Evolutionary conservation across 2,888 invertebrate species (phyloP), one percentile per base, ranked within the genome.

Genomic region (Eilema caniola): DNA sequence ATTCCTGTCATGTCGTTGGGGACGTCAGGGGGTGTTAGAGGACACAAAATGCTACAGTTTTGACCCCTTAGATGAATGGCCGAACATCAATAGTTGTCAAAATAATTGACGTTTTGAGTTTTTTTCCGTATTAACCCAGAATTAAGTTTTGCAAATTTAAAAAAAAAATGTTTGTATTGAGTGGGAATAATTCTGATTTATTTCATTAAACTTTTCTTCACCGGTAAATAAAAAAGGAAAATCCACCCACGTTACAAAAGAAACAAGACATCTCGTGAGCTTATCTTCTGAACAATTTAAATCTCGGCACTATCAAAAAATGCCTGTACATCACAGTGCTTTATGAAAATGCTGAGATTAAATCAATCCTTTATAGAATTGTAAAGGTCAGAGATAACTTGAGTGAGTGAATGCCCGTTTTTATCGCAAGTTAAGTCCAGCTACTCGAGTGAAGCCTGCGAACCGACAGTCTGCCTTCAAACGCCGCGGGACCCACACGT

Each of bases 401-500:
- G 62, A 20, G 61, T 72, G 31, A 80, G 83, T 80, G 81, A 79
- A 68, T 73, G 75, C 74, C 77, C 68, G 57, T 71, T 78, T 81
- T 79, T 78, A 81, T 79, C 77, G 74, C 72, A 83, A 83, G 74
- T 83, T 77, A 76, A 78, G 69, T 77, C 76, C 80, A 81, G 72
- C 75, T 70, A 76, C 73, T 75, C 79, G 76, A 76, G 66, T 72
- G 70, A 70, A 77, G 74, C 75, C 74, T 74, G 69, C 73, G 67
- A 53, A 11, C 24, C 57, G 60, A 66, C 92, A 92, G 92, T 92
- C 86, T 83, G 81, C 74, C 72, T 77, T 75, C 62, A 76, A 63
- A 70, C 79, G 66, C 78, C 78, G 81, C n/a, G 78, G 69, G 53
- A 82, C 70, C 64, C 85, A 87, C 88, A 90, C 92, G 92, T 76